phyloP scores from a whole-genome alignment of 2,888 invertebrate species.

The Orthosia gothica region DNA sequence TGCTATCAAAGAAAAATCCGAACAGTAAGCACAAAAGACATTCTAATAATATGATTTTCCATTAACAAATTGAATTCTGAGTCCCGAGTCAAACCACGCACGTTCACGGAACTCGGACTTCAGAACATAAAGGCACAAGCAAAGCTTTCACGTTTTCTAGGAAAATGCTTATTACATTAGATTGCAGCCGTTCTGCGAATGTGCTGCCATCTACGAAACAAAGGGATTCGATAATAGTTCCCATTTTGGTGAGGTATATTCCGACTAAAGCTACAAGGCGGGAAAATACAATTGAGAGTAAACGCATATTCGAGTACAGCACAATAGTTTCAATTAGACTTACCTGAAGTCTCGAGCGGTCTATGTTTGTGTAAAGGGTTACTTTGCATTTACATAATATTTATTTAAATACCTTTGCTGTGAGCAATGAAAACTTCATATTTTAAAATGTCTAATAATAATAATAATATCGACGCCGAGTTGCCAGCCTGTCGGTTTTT shows the following conservation, averaged over 20 bases:
- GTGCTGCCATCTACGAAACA: slow-evolving; percentile 29
- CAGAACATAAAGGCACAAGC: slow-evolving; percentile 10
- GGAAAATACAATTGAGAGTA: background rate
- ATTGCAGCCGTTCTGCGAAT: slow-evolving; percentile 16
- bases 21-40: background rate
- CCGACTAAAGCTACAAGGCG: background rate
- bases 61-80: slow-evolving; percentile 15
- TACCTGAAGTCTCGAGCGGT: background rate
- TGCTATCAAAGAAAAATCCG: background rate
- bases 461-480: too few species aligned
- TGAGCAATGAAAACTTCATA: slow-evolving; percentile 7
- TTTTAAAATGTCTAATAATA: too few species aligned
- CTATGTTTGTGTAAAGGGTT: slow-evolving; percentile 1
- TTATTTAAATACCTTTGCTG: slow-evolving; percentile 18
- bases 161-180: slow-evolving; percentile 26
- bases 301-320: slow-evolving; percentile 1
- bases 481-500: too few species aligned
- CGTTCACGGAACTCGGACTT: slow-evolving; percentile 3
- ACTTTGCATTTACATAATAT: slow-evolving; percentile 18
- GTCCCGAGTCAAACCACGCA: background rate
- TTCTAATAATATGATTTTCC: background rate
- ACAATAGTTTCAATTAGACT: slow-evolving; percentile 23
- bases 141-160: slow-evolving; percentile 31
- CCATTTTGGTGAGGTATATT: slow-evolving; percentile 13
- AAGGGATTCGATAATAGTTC: slow-evolving; percentile 26